Percentiles rank a stretch among this genome's conserved stretches.
Conservation (phyloP, 2,113 vertebrate genomes). For the Halichoerus grypus region DNA sequence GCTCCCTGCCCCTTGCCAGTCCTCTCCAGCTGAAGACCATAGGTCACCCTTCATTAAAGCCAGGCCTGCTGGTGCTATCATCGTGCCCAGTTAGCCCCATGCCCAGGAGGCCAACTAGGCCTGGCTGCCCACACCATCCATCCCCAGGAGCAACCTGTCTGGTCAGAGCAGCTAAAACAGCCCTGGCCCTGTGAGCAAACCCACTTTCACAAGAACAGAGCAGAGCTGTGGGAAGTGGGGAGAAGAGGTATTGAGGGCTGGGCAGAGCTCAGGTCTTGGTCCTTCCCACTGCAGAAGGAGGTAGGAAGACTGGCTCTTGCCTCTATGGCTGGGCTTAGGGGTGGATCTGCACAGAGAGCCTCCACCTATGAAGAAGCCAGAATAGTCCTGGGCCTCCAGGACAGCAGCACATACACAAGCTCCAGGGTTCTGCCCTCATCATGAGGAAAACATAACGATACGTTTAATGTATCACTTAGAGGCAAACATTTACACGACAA, state of each 20-base stretch:
- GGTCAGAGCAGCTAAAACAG: neutral
- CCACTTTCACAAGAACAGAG: neutral
- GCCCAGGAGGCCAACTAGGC: neutral
- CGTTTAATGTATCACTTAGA: neutral
- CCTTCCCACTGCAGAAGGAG: neutral
- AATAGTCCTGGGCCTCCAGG: neutral
- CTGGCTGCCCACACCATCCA: neutral
- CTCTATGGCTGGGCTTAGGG: no score
- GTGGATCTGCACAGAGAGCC: neutral
- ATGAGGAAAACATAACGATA: neutral
- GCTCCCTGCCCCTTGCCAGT: neutral
- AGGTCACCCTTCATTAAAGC: neutral
- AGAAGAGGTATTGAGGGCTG: neutral
- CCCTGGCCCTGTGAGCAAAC: neutral
- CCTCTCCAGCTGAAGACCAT: neutral
- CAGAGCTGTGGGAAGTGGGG: fast-evolving
- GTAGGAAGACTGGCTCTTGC: neutral
- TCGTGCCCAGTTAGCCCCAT: neutral
- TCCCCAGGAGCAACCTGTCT: neutral
- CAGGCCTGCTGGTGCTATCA: neutral
- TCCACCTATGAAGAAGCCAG: neutral
- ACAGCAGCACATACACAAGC: neutral
- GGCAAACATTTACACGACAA: no score
- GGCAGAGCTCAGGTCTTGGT: neutral
- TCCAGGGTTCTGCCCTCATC: neutral